phyloP scores from a whole-genome alignment of 2,888 invertebrate genomes.

The Agrotis exclamationis region DNA sequence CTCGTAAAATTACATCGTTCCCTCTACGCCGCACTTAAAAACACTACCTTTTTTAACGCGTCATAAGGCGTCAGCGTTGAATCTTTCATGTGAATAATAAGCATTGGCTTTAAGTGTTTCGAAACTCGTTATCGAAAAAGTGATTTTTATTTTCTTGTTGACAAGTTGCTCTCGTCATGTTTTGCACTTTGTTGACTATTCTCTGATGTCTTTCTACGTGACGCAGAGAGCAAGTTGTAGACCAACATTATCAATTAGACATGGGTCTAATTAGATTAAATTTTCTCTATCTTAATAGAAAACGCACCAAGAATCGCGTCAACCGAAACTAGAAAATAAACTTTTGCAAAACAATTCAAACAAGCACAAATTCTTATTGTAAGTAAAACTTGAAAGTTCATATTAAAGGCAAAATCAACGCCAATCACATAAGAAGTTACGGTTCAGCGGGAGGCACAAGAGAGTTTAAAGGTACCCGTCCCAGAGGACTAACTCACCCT shows the following conservation, averaged over 20 bases:
- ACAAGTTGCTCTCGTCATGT: slow-evolving; percentile 10
- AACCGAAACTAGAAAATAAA: background rate
- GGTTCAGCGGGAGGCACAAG: background rate
- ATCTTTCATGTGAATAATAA: slow-evolving; percentile 83
- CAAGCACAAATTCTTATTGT: slow-evolving; percentile 14
- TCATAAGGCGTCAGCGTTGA: slow-evolving; percentile 79
- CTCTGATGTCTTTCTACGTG: background rate
- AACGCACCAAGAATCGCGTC: slow-evolving; percentile 15
- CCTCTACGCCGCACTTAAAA: slow-evolving; percentile 68
- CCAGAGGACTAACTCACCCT: slow-evolving; percentile 57
- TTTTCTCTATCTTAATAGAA: slow-evolving; percentile 23
- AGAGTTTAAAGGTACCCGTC: slow-evolving; percentile 54
- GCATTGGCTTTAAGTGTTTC: slow-evolving; percentile 18
- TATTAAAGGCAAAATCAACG: slow-evolving; percentile 61
- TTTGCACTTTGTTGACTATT: background rate
- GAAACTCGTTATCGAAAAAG: background rate
- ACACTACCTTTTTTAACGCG: slow-evolving; percentile 71
- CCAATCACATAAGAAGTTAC: slow-evolving; percentile 56
- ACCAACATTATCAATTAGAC: background rate
- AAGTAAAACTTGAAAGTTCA: slow-evolving; percentile 46
- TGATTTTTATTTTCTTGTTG: slow-evolving; percentile 7
- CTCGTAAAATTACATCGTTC: slow-evolving; percentile 73
- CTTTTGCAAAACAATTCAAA: slow-evolving; percentile 9
- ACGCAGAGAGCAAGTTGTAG: background rate
- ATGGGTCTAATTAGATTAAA: slow-evolving; percentile 3